These are phyloP conservation scores for Ditylenchus dipsaci DNA, from an alignment of 1,140 invertebrate genomes.

Conservation along the genomic window DNA sequence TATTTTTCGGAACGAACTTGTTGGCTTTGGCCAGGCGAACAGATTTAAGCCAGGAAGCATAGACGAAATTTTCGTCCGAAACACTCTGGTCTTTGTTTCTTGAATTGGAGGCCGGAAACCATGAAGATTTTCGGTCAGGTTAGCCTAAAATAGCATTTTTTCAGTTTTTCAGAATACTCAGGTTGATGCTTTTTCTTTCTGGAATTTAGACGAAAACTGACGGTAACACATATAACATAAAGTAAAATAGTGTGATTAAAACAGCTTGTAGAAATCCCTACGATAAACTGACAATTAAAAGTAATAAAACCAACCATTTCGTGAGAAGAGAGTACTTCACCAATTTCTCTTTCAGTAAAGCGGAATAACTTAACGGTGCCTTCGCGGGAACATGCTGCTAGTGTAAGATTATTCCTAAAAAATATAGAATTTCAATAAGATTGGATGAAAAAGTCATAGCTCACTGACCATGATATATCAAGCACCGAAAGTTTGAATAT, in stretches of 20 bases:
- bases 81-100: neutral
- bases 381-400: slow-evolving; percentile 21
- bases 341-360: slow-evolving; percentile 20
- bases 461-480: slow-evolving; percentile 20
- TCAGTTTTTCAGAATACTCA: too few species aligned
- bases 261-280: too few species aligned
- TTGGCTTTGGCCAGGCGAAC: too few species aligned
- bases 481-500: slow-evolving; percentile 21
- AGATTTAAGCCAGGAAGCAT: neutral
- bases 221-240: too few species aligned
- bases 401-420: slow-evolving; percentile 14
- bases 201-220: too few species aligned
- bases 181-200: too few species aligned
- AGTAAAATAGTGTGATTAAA: too few species aligned
- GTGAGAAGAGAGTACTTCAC: slow-evolving; percentile 12
- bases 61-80: neutral
- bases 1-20: too few species aligned
- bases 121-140: slow-evolving; percentile 2
- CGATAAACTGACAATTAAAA: neutral
- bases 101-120: neutral
- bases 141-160: neutral
- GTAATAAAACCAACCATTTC: slow-evolving; percentile 18
- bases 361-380: slow-evolving; percentile 8
- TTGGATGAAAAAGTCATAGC: neutral
- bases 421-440: neutral